These are phyloP conservation scores for Trichacis sp. DNA, from an alignment of 2,888 invertebrate genomes.

Conservation along the genomic window DNA sequence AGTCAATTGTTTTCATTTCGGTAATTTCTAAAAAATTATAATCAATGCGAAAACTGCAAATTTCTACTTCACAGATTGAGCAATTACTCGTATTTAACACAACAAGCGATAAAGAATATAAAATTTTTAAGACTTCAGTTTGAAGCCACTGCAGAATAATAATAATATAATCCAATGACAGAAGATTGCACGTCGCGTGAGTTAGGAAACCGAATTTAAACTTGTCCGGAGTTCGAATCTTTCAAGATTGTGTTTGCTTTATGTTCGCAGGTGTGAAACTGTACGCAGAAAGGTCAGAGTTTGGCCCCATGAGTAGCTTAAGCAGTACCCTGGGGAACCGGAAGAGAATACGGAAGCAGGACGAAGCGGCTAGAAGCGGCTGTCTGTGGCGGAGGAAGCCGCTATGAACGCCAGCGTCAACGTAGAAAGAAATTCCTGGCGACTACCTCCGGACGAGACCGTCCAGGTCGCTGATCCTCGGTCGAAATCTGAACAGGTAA, in stretches of 20 bases:
- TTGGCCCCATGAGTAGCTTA: slow-evolving; percentile 70
- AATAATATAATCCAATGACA: too few relatives aligned
- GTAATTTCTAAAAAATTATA: too few relatives aligned
- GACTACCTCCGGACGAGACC: slow-evolving; percentile 92
- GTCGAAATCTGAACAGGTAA: slow-evolving; percentile 80
- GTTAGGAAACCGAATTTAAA: background rate
- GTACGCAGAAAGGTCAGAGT: slow-evolving; percentile 55
- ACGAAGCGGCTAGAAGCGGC: slow-evolving; percentile 52
- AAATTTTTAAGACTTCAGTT: too few relatives aligned
- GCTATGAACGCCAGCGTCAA: slow-evolving; percentile 92
- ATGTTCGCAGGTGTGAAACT: slow-evolving; percentile 53
- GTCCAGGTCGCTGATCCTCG: slow-evolving; percentile 91
- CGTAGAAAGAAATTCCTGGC: slow-evolving; percentile 91
- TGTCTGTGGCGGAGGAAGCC: slow-evolving; percentile 67
- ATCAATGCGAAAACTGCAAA: too few relatives aligned
- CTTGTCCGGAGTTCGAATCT: background rate
- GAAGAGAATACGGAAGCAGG: slow-evolving; percentile 47
- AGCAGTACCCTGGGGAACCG: slow-evolving; percentile 61
- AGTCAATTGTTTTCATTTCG: too few relatives aligned
- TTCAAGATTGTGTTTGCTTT: background rate
- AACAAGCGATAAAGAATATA: too few relatives aligned
- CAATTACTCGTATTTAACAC: too few relatives aligned
- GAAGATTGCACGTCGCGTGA: background rate
- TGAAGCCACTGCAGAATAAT: too few relatives aligned
- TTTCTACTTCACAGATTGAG: too few relatives aligned